phyloP scores from a whole-genome alignment of 2,797 vertebrate species.

The Acridotheres tristis region DNA sequence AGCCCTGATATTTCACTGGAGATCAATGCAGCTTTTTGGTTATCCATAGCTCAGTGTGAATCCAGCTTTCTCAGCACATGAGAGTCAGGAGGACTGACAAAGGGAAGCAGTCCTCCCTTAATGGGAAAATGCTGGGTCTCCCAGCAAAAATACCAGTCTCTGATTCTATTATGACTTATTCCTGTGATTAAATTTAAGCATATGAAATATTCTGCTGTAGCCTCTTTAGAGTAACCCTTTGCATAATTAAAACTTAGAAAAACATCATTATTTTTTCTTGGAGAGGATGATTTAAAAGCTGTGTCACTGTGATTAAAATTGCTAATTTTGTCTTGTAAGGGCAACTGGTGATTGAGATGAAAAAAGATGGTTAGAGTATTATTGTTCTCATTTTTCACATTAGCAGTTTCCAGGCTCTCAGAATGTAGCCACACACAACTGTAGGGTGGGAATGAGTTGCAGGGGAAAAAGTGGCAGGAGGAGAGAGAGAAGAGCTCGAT shows the following conservation, averaged over 20 bases:
- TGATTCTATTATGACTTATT: neutral
- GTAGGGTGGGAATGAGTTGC: neutral
- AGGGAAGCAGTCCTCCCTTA: neutral
- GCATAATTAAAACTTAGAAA: conserved; percentile 18
- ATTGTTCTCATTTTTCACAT: neutral
- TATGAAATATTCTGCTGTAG: neutral
- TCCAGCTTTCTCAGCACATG: neutral
- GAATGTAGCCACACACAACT: neutral
- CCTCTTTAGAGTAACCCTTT: neutral
- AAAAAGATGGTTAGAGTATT: neutral
- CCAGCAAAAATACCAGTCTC: neutral
- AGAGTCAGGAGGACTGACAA: neutral
- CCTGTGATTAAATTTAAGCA: neutral
- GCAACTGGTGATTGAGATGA: neutral
- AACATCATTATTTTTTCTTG: neutral
- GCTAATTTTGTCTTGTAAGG: neutral
- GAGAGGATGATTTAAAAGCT: neutral
- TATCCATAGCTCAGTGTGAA: neutral
- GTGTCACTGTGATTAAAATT: conserved; percentile 12
- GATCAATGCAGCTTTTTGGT: neutral
- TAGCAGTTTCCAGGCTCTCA: neutral
- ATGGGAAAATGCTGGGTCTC: neutral
- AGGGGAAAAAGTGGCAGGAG: neutral
- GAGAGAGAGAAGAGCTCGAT: neutral
- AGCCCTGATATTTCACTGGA: neutral